Evolutionary conservation across 2,797 vertebrate genomes (phyloP).

Genomic region (Platyrinchus mystaceus): DNA sequence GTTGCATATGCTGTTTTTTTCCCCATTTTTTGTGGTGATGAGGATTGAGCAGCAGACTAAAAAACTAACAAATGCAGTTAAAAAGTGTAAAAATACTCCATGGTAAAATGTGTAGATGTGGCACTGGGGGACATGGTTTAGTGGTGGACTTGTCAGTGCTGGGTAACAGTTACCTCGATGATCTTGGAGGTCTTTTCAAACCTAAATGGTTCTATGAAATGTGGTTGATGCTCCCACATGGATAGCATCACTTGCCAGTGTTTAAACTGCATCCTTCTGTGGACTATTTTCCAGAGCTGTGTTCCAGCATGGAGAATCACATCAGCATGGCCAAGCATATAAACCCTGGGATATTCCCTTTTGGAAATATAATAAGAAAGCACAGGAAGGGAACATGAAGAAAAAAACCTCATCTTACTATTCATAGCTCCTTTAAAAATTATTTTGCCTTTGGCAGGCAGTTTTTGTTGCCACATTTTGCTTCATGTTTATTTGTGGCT

Average conservation of each 20-base stretch:
- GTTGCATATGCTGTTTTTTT: too few relatives aligned
- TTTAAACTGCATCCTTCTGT: neutral
- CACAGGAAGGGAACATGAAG: neutral
- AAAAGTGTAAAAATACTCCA: neutral
- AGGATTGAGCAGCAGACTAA: neutral
- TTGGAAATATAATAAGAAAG: neutral
- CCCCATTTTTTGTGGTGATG: too few relatives aligned
- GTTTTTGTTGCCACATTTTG: neutral
- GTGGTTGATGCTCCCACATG: neutral
- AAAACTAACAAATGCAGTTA: neutral
- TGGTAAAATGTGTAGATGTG: neutral
- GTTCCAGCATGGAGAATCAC: neutral
- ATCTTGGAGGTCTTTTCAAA: neutral
- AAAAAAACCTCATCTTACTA: neutral
- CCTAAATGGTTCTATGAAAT: neutral
- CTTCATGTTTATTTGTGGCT: neutral
- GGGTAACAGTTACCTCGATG: neutral
- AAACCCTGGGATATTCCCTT: neutral
- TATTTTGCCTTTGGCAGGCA: neutral
- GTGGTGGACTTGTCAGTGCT: neutral
- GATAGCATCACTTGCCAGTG: neutral
- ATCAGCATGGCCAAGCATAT: neutral
- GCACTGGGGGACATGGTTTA: neutral
- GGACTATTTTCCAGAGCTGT: neutral
- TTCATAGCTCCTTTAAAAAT: constrained; percentile 23